Percentiles rank a stretch among this genome's conserved stretches.
Conservation (phyloP, 1,140 invertebrate species). For the Pseudomyrmex pallidus region DNA sequence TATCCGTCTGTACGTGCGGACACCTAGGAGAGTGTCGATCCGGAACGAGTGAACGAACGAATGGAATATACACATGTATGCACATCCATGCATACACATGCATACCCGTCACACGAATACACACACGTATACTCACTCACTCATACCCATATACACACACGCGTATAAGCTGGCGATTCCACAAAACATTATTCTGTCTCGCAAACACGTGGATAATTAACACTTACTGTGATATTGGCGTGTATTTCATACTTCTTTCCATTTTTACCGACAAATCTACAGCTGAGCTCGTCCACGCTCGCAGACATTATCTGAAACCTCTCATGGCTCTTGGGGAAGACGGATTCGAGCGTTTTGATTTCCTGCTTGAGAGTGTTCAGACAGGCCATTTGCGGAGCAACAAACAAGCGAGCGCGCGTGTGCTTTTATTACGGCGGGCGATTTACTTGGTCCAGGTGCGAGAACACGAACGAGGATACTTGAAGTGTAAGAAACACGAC, state of each 20-base stretch:
- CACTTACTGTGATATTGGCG: conserved; percentile 98
- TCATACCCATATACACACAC: background rate
- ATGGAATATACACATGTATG: conserved; percentile 1
- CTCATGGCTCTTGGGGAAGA: conserved; percentile 98
- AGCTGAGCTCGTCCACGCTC: conserved; percentile 98
- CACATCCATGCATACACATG: background rate
- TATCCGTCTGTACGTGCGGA: conserved; percentile 2
- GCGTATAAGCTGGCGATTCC: background rate
- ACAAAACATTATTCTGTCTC: background rate
- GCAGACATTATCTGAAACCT: conserved; percentile 98
- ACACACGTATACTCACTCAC: conserved; percentile 6
- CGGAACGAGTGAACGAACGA: conserved; percentile 6
- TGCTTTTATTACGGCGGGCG: conserved; percentile 53
- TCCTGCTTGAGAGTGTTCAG: conserved; percentile 98
- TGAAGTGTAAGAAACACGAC: conserved; percentile 69
- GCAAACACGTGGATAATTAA: conserved; percentile 24
- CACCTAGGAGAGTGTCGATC: conserved; percentile 13
- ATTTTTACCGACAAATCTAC: conserved; percentile 97
- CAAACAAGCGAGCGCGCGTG: conserved; percentile 47
- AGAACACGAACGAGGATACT: conserved; percentile 60
- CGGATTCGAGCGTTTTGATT: conserved; percentile 97
- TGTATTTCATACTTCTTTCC: conserved; percentile 98
- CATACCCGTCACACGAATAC: conserved; percentile 30
- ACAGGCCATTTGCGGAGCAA: conserved; percentile 94
- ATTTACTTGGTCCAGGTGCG: conserved; percentile 43